Base-by-base conservation (phyloP, 2,888 invertebrate species). In the Hedya salicella region DNA sequence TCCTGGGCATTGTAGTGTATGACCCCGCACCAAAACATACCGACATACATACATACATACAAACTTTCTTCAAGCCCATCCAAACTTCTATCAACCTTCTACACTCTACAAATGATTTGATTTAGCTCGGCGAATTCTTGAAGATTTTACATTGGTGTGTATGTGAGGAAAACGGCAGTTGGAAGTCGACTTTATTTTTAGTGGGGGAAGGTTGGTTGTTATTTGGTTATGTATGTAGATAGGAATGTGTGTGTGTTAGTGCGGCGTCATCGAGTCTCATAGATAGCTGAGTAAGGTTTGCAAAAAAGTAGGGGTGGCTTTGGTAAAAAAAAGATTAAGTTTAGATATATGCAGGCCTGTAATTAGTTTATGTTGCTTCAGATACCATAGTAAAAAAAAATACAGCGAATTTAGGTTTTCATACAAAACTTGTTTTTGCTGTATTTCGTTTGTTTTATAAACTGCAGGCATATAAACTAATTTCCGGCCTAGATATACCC, bases 1-100 rank as follows among this genome's bases (percentile, higher is more conserved):
- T 76, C 75, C 78, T 77, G 75, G 74, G 30, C 72, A 67, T 69
- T 72, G 74, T 78, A 74, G 77, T 73, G 77, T 76, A 77, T 77
- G 79, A 80, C 78, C 78, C 72, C 71, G 52, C 60, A 70, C 69
- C 71, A 71, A 71, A 72, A 72, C 73, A 73, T 70, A 67, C 70
- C 61, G 49, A n/a, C n/a, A 25, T 6, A 25, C 25, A 25, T 25
- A 70, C 60, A 60, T 60, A 61, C 66, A 61, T 49, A 61, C 60
- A 66, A 66, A 66, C 66, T 66, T 66, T 61, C 66, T 66, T 61
- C n/a, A 49, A 30, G 40, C 13, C 0, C 13, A 5, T 6, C 9
- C 42, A 32, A 42, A 1, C 48, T 2, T 40, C 42, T 30, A 49
- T 4, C 39, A 9, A 49, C 42, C 53, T 14, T 42, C 19, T 8